A percentile compares a stretch with the other conserved stretches of the same genome.
Evolutionary conservation across 2,797 vertebrate genomes (phyloP).

Genomic region (Myotis vivesi): DNA sequence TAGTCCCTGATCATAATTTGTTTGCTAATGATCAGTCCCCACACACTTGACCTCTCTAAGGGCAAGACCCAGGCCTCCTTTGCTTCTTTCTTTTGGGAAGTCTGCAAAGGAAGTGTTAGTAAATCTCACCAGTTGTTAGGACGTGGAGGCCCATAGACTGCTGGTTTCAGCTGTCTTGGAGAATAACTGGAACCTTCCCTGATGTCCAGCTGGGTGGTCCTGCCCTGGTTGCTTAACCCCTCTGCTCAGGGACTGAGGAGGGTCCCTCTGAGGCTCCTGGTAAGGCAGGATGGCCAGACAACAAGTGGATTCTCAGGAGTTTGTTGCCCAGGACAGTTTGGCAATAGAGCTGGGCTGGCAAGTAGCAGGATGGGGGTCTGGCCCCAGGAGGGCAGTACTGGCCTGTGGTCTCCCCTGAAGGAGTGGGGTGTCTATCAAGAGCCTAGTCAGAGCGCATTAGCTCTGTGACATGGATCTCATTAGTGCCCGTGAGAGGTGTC

Average conservation of each 20-base stretch:
- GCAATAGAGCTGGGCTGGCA: slow-evolving; percentile 31
- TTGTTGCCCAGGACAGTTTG: slow-evolving; percentile 43
- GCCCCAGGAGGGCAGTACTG: neutral
- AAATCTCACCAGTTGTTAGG: neutral
- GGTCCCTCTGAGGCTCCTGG: neutral
- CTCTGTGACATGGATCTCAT: slow-evolving; percentile 90
- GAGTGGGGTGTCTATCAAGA: slow-evolving; percentile 75
- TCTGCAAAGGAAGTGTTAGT: neutral
- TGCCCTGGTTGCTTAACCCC: neutral
- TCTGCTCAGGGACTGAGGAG: neutral
- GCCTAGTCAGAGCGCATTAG: slow-evolving; percentile 90
- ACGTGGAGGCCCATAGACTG: neutral
- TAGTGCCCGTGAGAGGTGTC: slow-evolving; percentile 89
- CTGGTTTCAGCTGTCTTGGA: neutral
- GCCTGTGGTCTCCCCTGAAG: slow-evolving; percentile 65
- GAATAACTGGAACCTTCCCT: neutral
- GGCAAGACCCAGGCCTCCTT: neutral
- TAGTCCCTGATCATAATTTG: neutral
- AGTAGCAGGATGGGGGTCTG: neutral
- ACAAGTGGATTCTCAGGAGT: neutral
- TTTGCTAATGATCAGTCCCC: neutral
- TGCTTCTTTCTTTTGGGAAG: slow-evolving; percentile 12
- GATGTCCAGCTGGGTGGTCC: slow-evolving; percentile 32
- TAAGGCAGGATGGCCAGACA: neutral
- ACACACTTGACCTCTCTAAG: neutral